Base-by-base conservation (phyloP, 2,113 vertebrate species). In the Tychaedon coryphoeus region DNA sequence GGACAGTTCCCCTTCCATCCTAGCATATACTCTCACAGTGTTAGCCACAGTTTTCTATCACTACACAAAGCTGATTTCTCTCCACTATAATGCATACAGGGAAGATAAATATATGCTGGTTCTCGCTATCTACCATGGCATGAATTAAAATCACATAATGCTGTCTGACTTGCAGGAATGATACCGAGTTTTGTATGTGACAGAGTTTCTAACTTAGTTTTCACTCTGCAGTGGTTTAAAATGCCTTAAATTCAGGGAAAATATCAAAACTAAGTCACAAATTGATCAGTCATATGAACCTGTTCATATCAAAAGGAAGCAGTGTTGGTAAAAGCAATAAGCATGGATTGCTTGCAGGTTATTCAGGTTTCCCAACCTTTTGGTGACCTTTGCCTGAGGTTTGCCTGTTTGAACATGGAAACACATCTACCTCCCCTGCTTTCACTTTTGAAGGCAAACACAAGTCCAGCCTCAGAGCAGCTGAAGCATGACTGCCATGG, bases 371-470 rank as follows among this genome's bases (percentile, higher is more conserved):
- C 77, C 70, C 77, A 90, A 26, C 70, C 73, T 91, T 82, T 90
- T 2, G 1, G 45, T 75, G 81, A 86, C 95, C 84, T 82, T 82
- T 54, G 66, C 38, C 47, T 61, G 70, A 91, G 58, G 42, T 88
- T 73, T 50, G 65, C 84, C 89, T 88, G 45, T 88, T 70, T 70
- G 38, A 87, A 84, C 79, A 40, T 47, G 19, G 70, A 74, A 97
- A 91, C 73, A 95, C 29, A n/a, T 22, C 43, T 83, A 62, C n/a
- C 36, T 86, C 8, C 23, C 8, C 58, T 85, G 34, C 48, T 95
- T 95, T 96, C 74, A 54, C 50, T 91, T 95, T 90, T 72, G 40
- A 42, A 62, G 58, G n/a, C 28, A 77, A 92, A 61, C n/a, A 19
- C 26, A 33, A 66, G 9, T 83, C 34, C 36, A 67, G 36, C 18